Evolutionary conservation across 2,888 invertebrate species (phyloP), one percentile per base, ranked within the genome.

Genomic region (Eupeodes luniger): DNA sequence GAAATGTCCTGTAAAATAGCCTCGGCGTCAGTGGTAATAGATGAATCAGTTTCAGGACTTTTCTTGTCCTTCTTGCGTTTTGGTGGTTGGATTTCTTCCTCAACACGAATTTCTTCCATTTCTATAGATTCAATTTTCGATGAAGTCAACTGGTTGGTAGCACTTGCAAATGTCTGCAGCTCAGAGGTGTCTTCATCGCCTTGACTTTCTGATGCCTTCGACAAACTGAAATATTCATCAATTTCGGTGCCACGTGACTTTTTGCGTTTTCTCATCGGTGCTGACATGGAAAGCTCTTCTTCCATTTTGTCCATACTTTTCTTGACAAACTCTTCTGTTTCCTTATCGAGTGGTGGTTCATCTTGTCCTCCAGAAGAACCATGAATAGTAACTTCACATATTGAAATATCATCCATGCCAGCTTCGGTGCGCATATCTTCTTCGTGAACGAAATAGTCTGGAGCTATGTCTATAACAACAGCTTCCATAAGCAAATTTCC

Each of bases 401-500:
- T 96, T 0, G 98, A 97, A 84, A 97, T 96, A 91, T 98, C 98
- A 92, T 98, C 98, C 87, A 98, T 94, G 90, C 97, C 98, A 0
- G 97, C 97, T 94, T 98, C 98, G 0, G 98, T 98, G 76, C 97
- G 95, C 85, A 97, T 94, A 92, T 98, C 98, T 91, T 97, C 97
- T 90, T 96, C 96, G 4, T 96, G 96, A 0, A 95, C 95, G 91
- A 97, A 98, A 91, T 97, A 97, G 90, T 98, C 97, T 0, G 97
- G 97, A 0, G 97, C 96, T 0, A 98, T 97, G 89, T 98, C 98
- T 75, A 98, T 98, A 14, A 98, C 96, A 40, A 98, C 96, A 0
- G 98, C 98, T 94, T 98, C 98, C 97, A 98, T 97, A 0, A 97
- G 93, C 1, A 98, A 94, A 92, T 98, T 97, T 6, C 98, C 97